These are phyloP conservation scores for Excalfactoria chinensis DNA, from an alignment of 2,113 vertebrate genomes.

Conservation along the genomic window DNA sequence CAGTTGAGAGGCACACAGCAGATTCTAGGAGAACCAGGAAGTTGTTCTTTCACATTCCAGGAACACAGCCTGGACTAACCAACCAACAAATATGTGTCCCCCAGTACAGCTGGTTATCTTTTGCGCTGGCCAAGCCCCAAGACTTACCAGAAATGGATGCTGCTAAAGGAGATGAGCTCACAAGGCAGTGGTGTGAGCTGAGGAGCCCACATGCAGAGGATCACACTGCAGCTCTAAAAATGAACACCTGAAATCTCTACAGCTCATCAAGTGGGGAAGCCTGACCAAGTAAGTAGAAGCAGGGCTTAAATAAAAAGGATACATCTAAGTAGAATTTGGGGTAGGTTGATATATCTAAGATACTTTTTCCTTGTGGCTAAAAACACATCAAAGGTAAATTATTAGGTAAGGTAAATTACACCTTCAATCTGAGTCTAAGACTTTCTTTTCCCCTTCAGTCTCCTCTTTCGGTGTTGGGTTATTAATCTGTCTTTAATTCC, in stretches of 20 bases:
- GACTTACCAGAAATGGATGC: not conserved
- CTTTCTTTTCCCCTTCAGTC: not conserved
- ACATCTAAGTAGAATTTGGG: not conserved
- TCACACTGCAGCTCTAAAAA: fast-evolving
- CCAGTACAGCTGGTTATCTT: not conserved
- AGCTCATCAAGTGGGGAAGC: not conserved
- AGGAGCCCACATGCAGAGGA: not conserved
- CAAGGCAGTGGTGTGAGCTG: not conserved
- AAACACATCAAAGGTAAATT: not conserved
- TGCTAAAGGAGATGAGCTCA: not conserved
- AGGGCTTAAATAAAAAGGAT: not conserved
- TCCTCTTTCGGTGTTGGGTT: not conserved
- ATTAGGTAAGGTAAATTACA: not conserved
- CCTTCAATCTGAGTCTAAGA: not conserved
- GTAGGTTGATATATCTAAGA: not conserved
- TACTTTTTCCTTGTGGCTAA: not conserved
- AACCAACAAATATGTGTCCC: not conserved
- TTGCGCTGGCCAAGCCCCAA: not conserved
- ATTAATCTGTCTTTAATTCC: not conserved
- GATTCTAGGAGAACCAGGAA: not conserved
- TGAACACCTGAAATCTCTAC: not conserved
- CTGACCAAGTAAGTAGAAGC: not conserved
- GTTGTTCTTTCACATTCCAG: not conserved
- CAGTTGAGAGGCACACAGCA: not conserved
- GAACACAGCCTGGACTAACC: not conserved